Base-by-base conservation (phyloP, 30 jellyfish, hydroid and myxozoan species). In the Cassiopea xamachana region DNA sequence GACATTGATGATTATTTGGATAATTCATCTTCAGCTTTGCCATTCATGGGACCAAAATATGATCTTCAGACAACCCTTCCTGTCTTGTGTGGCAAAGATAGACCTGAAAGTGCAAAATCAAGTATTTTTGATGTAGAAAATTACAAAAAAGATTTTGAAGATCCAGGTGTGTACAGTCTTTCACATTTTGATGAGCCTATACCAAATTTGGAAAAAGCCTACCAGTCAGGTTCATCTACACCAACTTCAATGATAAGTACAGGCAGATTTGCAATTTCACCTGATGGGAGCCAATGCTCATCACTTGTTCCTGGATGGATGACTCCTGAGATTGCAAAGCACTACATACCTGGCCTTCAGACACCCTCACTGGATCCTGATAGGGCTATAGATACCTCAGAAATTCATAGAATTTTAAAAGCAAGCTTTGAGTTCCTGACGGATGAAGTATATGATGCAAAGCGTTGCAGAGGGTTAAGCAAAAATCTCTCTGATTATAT, bases 151-250 rank as follows among this genome's bases (percentile, higher is more conserved):
- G 95, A 86, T 18, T 39, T 18, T 17, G 95, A 81, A 48, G 98
- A 92, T 74, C 98, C 95, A 49, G 98, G 98, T 9, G 75, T 81
- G 12, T 92, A 48, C 90, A 85, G 96, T 76, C 77, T 92, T 70
- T 46, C 98, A n/a, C 93, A 92, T 75, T 92, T 85, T 68, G 98
- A 92, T 60, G 98, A 92, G 90, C 98, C 98, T 9, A 80, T 88
- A 39, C 93, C 93, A 48, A 59, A 55, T 4, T 4, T 88, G 75
- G 95, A 88, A 60, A 69, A 61, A 69, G 90, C 89, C 12, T 88
- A 79, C 73, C 51, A 87, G 62, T 79, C 95, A 12, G 95, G 86
- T 71, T 78, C 95, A 39, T 72, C 95, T 39, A 79, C 90, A 18
- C 95, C 95, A n/a, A 19, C 81, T 45, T 88, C 95, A 2, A 62